Conservation (phyloP, 2,113 vertebrate genomes). For the Entomyzon cyanotis region DNA sequence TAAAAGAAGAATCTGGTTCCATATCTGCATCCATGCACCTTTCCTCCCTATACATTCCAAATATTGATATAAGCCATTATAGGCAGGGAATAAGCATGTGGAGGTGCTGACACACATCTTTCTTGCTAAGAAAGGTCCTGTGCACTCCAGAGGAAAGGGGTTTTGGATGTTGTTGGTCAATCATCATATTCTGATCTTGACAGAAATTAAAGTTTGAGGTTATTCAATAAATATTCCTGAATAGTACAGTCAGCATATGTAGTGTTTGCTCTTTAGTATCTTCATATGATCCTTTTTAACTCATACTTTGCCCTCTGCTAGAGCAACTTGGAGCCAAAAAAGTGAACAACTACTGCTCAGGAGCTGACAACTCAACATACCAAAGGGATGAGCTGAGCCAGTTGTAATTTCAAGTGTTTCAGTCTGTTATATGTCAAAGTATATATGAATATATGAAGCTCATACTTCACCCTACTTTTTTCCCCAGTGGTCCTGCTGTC, state of each 20-base stretch:
- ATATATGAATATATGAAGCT: background rate
- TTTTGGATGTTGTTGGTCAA: background rate
- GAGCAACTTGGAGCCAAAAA: background rate
- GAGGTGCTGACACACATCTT: background rate
- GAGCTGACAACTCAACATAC: background rate
- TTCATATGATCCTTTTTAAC: background rate
- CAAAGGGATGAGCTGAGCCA: background rate
- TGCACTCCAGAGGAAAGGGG: background rate
- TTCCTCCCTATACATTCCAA: background rate
- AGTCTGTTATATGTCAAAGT: background rate
- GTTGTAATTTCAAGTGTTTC: background rate
- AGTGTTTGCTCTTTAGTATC: background rate
- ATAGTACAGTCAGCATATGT: background rate
- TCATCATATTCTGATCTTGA: background rate
- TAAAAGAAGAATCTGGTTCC: background rate
- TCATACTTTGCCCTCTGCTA: background rate
- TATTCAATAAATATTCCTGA: background rate
- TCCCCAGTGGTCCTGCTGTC: background rate
- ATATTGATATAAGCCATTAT: background rate
- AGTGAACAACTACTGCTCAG: background rate
- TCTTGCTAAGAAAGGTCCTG: background rate
- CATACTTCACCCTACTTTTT: background rate
- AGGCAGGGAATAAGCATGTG: background rate
- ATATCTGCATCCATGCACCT: background rate
- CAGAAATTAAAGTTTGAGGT: background rate